These are phyloP conservation scores for Seriola rivoliana DNA, from an alignment of 2,113 vertebrate genomes.

Conservation along the genomic window DNA sequence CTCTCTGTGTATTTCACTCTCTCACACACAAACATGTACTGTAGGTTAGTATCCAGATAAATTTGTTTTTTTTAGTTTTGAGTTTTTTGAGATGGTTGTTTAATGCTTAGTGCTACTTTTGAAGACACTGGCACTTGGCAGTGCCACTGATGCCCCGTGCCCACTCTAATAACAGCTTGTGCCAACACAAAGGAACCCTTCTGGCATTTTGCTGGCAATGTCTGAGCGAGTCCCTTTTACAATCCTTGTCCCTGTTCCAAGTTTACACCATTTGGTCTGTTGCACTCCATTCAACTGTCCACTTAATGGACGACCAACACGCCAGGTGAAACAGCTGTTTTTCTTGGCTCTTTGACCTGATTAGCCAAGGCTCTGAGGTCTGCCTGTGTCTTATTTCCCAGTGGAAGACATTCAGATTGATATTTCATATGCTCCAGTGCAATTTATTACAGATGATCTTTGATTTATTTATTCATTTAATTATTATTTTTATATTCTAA, in stretches of 20 bases:
- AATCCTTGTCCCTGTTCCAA: constrained; percentile 43
- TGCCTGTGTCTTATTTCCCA: constrained; percentile 8
- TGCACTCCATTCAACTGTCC: constrained; percentile 29
- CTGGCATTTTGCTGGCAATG: constrained; percentile 68
- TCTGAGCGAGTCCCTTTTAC: constrained; percentile 40
- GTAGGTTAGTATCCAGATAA: constrained; percentile 23
- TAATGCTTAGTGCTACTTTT: constrained; percentile 62
- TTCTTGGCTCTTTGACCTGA: constrained; percentile 8
- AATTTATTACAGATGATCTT: not conserved
- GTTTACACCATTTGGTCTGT: constrained; percentile 44
- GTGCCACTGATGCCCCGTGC: constrained; percentile 45
- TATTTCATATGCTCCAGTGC: not conserved
- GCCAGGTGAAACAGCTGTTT: constrained; percentile 54
- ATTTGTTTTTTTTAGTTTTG: not conserved
- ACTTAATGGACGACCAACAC: constrained; percentile 9
- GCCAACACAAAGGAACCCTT: constrained; percentile 64
- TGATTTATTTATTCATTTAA: not conserved
- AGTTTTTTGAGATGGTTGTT: constrained; percentile 42
- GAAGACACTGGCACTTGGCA: constrained; percentile 70
- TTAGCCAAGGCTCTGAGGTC: not conserved
- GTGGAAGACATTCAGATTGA: not conserved
- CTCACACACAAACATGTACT: constrained; percentile 7
- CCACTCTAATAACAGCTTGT: constrained; percentile 61
- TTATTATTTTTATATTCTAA: not conserved
- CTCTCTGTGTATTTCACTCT: not conserved